Evolutionary conservation across 2,113 vertebrate genomes (phyloP), one percentile per base, ranked within the genome.

Genomic region (Strix uralensis): DNA sequence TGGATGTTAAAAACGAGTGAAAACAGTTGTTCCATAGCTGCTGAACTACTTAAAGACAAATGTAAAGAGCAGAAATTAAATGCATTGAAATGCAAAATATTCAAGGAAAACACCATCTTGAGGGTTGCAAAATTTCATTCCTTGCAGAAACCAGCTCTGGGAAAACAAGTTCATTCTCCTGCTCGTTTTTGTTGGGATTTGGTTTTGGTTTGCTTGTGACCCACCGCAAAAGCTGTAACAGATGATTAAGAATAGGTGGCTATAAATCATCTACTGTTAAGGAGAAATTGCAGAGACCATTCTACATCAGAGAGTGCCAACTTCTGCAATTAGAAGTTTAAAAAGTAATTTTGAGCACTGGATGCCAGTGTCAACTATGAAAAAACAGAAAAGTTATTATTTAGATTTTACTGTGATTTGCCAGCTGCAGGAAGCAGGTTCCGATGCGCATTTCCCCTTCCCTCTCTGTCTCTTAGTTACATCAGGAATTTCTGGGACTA

Each of bases 381-480:
- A 44, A 81, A 44, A 14, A 22, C 2, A 44, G 23, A 47, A 13
- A 67, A 40, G 29, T 54, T 29, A 22, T 20, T 25, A 14, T 9
- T 42, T n/a, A 69, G 61, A 22, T 42, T 34, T 9, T 8, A 59
- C 11, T 34, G 65, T 46, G 16, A 18, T 72, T 36, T 49, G 46
- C 46, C 49, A 47, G 7, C 10, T 10, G 55, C 81, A 51, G 62
- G 51, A 61, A 63, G 26, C 97, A 88, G 92, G 98, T 98, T 98
- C 36, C 4, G 1, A 44, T 2, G 21, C 0, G 22, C 98, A 87
- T 85, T 95, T 96, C 96, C 59, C 51, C 96, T 94, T 94, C 97
- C 96, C 92, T 97, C 93, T 96, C 92, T 92, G 80, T 95, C 94
- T 97, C 97, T 97, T 97, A 97, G 97, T 98, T 98, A 98, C 97